These are phyloP conservation scores for Fregetta grallaria DNA, from an alignment of 2,113 vertebrate genomes.

Conservation along the genomic window DNA sequence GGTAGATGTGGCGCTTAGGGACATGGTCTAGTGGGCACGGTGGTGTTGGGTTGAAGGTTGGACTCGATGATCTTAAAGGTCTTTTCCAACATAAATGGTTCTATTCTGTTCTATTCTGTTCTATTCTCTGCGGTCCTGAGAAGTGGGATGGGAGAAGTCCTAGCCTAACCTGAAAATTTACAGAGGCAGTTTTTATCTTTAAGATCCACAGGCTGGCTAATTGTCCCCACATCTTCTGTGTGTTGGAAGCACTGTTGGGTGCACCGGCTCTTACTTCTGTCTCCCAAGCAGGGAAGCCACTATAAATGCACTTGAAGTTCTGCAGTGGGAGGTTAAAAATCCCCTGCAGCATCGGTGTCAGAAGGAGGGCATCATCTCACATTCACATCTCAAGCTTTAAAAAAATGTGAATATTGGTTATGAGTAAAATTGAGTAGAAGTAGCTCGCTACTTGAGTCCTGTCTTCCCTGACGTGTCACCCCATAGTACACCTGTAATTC, in stretches of 20 bases:
- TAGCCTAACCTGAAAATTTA: too few relatives aligned
- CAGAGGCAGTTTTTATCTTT: background rate
- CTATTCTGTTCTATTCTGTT: too few relatives aligned
- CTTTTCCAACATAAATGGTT: too few relatives aligned
- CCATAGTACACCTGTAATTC: background rate
- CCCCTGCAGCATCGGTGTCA: too few relatives aligned
- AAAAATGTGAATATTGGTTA: background rate
- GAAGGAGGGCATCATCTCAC: background rate
- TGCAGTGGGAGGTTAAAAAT: background rate
- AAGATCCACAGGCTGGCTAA: background rate
- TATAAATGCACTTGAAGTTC: background rate
- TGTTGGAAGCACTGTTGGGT: background rate
- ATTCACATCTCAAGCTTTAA: background rate
- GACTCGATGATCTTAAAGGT: too few relatives aligned
- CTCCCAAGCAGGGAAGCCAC: background rate
- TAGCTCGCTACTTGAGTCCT: too few relatives aligned
- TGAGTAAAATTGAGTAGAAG: background rate
- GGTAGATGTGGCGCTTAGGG: too few relatives aligned
- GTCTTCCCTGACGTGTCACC: background rate
- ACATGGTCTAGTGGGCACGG: too few relatives aligned
- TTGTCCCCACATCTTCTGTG: background rate
- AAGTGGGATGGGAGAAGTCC: fast-evolving
- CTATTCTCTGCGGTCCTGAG: background rate
- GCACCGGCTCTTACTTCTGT: background rate
- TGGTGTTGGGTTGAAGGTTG: too few relatives aligned